These are phyloP conservation scores for Orchesella flavescens DNA, from an alignment of 2,888 invertebrate species.

Conservation along the genomic window DNA sequence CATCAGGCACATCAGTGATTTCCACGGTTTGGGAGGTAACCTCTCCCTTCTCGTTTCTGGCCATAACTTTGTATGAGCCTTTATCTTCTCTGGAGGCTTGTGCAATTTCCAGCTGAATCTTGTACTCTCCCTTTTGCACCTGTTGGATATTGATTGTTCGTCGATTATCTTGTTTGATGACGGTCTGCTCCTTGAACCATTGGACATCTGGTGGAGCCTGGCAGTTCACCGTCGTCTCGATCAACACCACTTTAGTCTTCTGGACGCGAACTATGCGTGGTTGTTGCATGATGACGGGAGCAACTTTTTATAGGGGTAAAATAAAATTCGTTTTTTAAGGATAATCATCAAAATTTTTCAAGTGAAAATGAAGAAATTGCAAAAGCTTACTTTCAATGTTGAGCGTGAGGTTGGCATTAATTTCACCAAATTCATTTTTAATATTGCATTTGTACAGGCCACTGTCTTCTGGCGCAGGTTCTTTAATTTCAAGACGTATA, in stretches of 20 bases:
- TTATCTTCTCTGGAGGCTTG: conserved; percentile 87
- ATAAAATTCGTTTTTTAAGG: not conserved
- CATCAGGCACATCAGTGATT: conserved; percentile 87
- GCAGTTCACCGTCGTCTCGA: conserved; percentile 94
- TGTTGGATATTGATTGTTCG: conserved; percentile 86
- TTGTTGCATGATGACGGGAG: conserved; percentile 93
- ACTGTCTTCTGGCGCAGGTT: conserved; percentile 95
- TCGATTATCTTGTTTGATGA: conserved; percentile 84
- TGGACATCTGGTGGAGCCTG: conserved; percentile 94
- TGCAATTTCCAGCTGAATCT: conserved; percentile 91
- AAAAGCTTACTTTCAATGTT: conserved; percentile 93
- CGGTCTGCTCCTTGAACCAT: conserved; percentile 91
- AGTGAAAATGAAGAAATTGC: not conserved
- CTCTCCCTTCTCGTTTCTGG: conserved; percentile 94
- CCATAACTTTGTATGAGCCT: conserved; percentile 91
- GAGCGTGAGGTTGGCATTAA: conserved; percentile 96
- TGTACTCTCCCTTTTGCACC: conserved; percentile 90
- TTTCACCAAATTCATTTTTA: conserved; percentile 95
- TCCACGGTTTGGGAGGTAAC: conserved; percentile 91
- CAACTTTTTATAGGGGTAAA: conserved; percentile 78
- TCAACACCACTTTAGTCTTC: conserved; percentile 92
- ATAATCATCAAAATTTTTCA: conserved; percentile 7
- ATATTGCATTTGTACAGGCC: conserved; percentile 98
- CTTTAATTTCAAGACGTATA: conserved; percentile 89
- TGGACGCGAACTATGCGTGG: conserved; percentile 92